These are phyloP conservation scores for Trochalopteron elliotii DNA, from an alignment of 2,113 vertebrate genomes.

Conservation along the genomic window DNA sequence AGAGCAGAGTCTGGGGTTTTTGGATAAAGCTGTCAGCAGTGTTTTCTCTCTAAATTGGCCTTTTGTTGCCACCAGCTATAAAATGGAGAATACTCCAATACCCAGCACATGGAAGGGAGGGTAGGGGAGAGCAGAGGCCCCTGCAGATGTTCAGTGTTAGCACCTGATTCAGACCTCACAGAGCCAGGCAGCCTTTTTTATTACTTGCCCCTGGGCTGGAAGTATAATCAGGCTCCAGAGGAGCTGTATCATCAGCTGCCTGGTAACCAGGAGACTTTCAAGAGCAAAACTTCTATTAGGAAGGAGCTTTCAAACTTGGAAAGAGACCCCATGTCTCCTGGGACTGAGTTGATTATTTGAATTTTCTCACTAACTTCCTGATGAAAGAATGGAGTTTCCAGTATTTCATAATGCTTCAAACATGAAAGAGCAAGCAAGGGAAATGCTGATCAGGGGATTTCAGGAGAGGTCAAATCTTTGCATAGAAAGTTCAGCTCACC, in stretches of 20 bases:
- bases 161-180: constrained; percentile 58
- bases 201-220: constrained; percentile 9
- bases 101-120: not conserved
- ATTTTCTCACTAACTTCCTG: constrained; percentile 38
- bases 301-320: constrained; percentile 25
- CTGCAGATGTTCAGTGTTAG: constrained; percentile 55
- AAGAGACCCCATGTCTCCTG: not conserved
- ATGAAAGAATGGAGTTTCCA: constrained; percentile 13
- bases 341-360: constrained; percentile 25
- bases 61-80: not conserved
- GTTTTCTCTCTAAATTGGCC: not conserved
- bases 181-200: not conserved
- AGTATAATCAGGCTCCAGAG: constrained; percentile 13
- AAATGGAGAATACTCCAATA: not conserved
- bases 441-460: constrained; percentile 58
- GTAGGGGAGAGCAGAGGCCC: not conserved
- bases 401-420: constrained; percentile 1
- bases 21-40: not conserved
- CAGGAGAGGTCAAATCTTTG: constrained; percentile 38
- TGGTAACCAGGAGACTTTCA: constrained; percentile 23
- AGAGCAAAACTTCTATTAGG: constrained; percentile 6
- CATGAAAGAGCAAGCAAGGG: not conserved
- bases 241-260: not conserved
- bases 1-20: not conserved
- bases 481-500: constrained; percentile 37